Base-by-base conservation (phyloP, 2,888 invertebrate species). In the Nomada fucata region DNA sequence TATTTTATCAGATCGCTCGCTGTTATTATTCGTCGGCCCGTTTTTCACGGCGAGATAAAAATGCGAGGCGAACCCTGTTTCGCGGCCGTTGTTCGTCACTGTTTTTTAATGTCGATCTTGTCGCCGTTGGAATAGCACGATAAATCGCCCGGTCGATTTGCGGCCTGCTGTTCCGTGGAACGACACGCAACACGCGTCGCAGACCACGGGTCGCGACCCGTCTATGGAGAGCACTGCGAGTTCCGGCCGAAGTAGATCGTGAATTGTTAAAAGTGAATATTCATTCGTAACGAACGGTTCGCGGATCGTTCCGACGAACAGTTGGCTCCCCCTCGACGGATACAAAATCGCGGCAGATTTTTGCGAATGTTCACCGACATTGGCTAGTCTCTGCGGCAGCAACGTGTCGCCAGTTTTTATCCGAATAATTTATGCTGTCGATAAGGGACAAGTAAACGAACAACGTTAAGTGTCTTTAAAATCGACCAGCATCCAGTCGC, bases 21-120 rank as follows among this genome's bases (percentile, higher is more conserved):
- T 13, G 53, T 77, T 77, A 76, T 76, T 36, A 67, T 78, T 42
- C 61, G 50, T 13, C 61, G 61, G 44, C 44, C 61, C 44, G 77
- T 76, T 76, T 68, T 65, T 50, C 23, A 23, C 29, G 1, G 11
- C 15, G 29, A 10, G 67, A 44, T 59, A 47, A 63, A 78, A 76
- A 76, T 23, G 4, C 36, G 61, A 15, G 20, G 13, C n/a, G 18
- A 11, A 18, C 36, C 7, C 36, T 20, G 42, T 52, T 20, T 57
- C n/a, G n/a, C 13, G 64, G 64, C 18, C 26, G 36, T 52, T 74
- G 63, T 75, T 47, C 53, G 53, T 68, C 76, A 26, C 44, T 55
- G 53, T 55, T 61, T 78, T 78, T 78, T 68, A 76, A 78, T 18
- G 50, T 50, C 61, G 78, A 61, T 42, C 23, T 60, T n/a, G 61